A percentile compares a stretch with the other conserved stretches of the same genome.
Evolutionary conservation across 2,113 vertebrate species (phyloP).

Genomic region (Artemisiospiza belli): DNA sequence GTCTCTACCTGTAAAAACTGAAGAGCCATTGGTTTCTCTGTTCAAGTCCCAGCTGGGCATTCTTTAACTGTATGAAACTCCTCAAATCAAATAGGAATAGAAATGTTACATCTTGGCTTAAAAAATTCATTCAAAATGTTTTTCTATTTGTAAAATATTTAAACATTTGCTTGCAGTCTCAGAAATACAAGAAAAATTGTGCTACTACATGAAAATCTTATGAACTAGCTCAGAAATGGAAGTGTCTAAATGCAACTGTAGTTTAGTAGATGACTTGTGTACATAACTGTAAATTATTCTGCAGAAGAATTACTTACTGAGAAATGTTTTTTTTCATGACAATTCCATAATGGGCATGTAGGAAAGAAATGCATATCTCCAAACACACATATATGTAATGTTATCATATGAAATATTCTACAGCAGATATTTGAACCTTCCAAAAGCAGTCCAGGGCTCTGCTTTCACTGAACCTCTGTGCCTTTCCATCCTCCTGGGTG

Average conservation of each 20-base stretch:
- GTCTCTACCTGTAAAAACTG: not conserved
- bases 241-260: not conserved
- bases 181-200: slow-evolving; percentile 37
- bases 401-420: not conserved
- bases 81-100: slow-evolving; percentile 22
- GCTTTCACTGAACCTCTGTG: not conserved
- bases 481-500: not conserved
- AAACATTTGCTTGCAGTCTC: slow-evolving; percentile 25
- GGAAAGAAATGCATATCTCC: not conserved
- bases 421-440: not conserved
- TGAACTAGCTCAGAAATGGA: slow-evolving; percentile 17
- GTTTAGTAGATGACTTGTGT: slow-evolving; percentile 5
- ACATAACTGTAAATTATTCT: not conserved
- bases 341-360: not conserved
- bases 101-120: slow-evolving; percentile 27
- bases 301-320: not conserved
- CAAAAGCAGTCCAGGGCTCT: not conserved
- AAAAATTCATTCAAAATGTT: slow-evolving; percentile 40
- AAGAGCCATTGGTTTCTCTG: not conserved
- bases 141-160: slow-evolving; percentile 66
- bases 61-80: not conserved
- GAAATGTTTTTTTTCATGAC: not conserved
- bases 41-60: not conserved
- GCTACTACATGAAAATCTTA: slow-evolving; percentile 41
- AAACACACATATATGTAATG: rapidly evolving